Percentiles rank a stretch among this genome's conserved stretches.
These are phyloP conservation scores for Pangasius macronema DNA, from an alignment of 2,797 vertebrate genomes.

Conservation along the genomic window DNA sequence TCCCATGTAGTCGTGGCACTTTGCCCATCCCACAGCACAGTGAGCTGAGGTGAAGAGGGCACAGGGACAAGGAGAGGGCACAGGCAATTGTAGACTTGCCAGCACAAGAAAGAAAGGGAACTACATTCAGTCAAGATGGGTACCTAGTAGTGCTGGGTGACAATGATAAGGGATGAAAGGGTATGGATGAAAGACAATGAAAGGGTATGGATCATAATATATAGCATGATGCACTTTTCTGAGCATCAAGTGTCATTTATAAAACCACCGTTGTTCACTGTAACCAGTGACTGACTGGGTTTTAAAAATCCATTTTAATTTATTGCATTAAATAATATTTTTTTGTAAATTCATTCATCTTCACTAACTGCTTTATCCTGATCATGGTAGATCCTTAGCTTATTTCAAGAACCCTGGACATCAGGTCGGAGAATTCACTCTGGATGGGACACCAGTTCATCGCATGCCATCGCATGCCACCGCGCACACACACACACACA, in stretches of 20 bases:
- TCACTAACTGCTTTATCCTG: background rate
- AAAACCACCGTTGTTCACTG: background rate
- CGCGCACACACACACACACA: background rate
- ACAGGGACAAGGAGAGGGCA: slow-evolving; percentile 7
- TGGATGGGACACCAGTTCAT: background rate
- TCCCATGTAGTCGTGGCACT: slow-evolving; percentile 56
- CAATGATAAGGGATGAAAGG: background rate
- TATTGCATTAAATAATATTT: background rate
- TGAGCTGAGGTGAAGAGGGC: slow-evolving; percentile 16
- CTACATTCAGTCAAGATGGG: background rate
- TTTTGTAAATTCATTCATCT: background rate
- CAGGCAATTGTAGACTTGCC: background rate
- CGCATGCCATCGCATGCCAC: background rate
- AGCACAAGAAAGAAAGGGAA: background rate
- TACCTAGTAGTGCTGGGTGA: background rate
- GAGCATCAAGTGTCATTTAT: background rate
- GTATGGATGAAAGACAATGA: too few relatives aligned
- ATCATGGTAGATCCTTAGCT: background rate
- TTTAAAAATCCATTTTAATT: background rate
- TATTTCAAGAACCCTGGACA: background rate
- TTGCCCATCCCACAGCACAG: slow-evolving; percentile 40
- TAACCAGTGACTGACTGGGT: background rate
- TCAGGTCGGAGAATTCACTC: background rate
- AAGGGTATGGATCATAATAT: background rate
- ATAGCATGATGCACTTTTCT: background rate